Percentiles rank a stretch among this genome's conserved stretches.
Evolutionary conservation across 2,888 invertebrate species (phyloP).

Genomic region (Chaetogeoica ovagalla): DNA sequence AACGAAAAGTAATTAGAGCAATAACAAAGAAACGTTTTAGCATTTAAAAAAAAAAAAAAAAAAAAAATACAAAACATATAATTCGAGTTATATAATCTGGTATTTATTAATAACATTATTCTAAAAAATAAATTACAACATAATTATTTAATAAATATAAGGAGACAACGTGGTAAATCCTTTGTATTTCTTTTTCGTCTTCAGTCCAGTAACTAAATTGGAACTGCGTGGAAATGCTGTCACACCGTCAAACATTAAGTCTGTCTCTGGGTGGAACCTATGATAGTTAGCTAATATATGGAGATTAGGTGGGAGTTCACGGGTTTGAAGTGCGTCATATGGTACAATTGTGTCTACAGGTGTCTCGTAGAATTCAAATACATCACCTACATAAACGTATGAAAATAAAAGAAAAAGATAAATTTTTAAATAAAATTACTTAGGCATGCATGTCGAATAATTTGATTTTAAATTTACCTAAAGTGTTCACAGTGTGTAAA

Average conservation of each 20-base stretch:
- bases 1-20: neutral
- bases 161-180: conserved; percentile 54
- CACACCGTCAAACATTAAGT: conserved; percentile 70
- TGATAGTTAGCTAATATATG: conserved; percentile 80
- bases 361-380: conserved; percentile 73
- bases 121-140: conserved; percentile 19
- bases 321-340: conserved; percentile 69
- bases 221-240: conserved; percentile 85
- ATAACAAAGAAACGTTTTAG: neutral
- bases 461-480: conserved; percentile 62
- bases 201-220: conserved; percentile 81
- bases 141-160: conserved; percentile 9
- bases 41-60: neutral
- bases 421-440: conserved; percentile 47
- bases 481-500: conserved; percentile 72
- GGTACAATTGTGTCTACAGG: conserved; percentile 73
- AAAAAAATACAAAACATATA: neutral
- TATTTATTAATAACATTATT: conserved; percentile 15
- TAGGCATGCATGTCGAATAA: neutral
- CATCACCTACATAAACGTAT: conserved; percentile 65
- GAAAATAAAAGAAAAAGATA: conserved; percentile 56
- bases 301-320: conserved; percentile 83
- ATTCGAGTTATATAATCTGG: neutral
- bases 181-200: conserved; percentile 78
- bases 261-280: conserved; percentile 78